phyloP scores from a whole-genome alignment of 1,140 invertebrate genomes.

The Panagrolaimus sp. region DNA sequence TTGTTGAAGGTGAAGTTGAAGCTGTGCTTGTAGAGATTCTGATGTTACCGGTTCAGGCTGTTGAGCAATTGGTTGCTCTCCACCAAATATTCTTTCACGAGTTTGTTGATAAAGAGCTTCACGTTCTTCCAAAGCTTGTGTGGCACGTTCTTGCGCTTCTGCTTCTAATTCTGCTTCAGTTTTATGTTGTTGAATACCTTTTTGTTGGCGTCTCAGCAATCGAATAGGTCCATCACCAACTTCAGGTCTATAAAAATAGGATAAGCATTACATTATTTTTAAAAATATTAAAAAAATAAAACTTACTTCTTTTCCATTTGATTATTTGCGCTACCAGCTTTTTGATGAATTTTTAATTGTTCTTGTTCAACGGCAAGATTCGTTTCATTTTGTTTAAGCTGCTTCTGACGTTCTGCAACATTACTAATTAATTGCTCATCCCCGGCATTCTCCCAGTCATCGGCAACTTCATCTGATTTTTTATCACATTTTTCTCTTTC shows the following conservation, averaged over 20 bases:
- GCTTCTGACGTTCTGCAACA: slow-evolving; percentile 1
- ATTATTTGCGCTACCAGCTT: neutral
- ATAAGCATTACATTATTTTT: neutral
- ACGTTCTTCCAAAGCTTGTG: slow-evolving; percentile 14
- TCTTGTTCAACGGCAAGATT: slow-evolving; percentile 7
- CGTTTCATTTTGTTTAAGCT: neutral
- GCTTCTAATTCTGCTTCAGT: neutral
- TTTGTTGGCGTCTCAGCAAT: neutral
- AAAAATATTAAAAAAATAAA: neutral
- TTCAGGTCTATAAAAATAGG: neutral
- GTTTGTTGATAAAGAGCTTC: slow-evolving; percentile 20
- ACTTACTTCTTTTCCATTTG: neutral
- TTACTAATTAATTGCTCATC: neutral
- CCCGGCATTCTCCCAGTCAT: neutral
- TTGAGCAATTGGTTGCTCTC: neutral
- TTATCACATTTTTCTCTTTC: slow-evolving; percentile 2
- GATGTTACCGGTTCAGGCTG: neutral
- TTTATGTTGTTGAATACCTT: neutral
- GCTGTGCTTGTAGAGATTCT: neutral
- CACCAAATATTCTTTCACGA: slow-evolving; percentile 22
- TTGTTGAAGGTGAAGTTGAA: neutral
- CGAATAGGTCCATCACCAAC: slow-evolving; percentile 9
- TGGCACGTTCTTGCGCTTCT: neutral
- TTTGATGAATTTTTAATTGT: slow-evolving; percentile 11
- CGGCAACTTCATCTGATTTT: slow-evolving; percentile 3